These are phyloP conservation scores for Dissostichus mawsoni DNA, from an alignment of 2,113 vertebrate species.

Conservation along the genomic window DNA sequence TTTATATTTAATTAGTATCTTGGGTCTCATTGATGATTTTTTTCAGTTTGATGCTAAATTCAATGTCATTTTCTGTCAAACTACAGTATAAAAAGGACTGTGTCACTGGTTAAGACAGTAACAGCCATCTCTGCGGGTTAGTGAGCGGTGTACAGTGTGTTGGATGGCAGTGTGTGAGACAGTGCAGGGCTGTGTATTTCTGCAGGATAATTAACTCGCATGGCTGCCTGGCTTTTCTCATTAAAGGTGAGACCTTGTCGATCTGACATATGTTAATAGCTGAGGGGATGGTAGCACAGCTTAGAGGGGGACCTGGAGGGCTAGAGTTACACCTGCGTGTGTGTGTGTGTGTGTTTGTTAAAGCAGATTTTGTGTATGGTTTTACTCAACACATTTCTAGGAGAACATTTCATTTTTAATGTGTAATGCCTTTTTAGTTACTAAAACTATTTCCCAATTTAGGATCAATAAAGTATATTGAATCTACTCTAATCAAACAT, in stretches of 20 bases:
- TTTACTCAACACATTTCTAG: no score
- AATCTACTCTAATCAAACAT: no score
- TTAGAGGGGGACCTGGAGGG: slow-evolving; percentile 34
- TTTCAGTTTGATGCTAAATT: background rate
- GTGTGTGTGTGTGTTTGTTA: slow-evolving; percentile 7
- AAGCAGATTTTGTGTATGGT: background rate
- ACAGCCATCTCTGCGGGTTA: slow-evolving; percentile 3
- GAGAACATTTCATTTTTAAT: no score
- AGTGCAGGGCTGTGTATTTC: slow-evolving; percentile 37
- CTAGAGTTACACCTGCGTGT: slow-evolving; percentile 56
- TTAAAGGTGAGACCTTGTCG: slow-evolving; percentile 71
- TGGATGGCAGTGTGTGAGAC: slow-evolving; percentile 30
- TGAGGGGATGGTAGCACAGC: slow-evolving; percentile 37
- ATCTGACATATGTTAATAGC: slow-evolving; percentile 68
- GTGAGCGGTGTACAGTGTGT: slow-evolving; percentile 10
- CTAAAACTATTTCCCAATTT: no score
- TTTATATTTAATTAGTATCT: slow-evolving; percentile 53
- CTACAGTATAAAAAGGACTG: background rate
- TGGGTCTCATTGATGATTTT: slow-evolving; percentile 17
- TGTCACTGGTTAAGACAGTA: background rate
- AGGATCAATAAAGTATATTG: no score
- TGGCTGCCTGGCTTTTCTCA: slow-evolving; percentile 73
- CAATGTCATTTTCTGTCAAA: no score
- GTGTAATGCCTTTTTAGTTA: no score
- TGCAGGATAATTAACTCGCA: slow-evolving; percentile 65